Evolutionary conservation across 2,888 invertebrate genomes (phyloP).

Genomic region (Acanthosepion pharaonis): DNA sequence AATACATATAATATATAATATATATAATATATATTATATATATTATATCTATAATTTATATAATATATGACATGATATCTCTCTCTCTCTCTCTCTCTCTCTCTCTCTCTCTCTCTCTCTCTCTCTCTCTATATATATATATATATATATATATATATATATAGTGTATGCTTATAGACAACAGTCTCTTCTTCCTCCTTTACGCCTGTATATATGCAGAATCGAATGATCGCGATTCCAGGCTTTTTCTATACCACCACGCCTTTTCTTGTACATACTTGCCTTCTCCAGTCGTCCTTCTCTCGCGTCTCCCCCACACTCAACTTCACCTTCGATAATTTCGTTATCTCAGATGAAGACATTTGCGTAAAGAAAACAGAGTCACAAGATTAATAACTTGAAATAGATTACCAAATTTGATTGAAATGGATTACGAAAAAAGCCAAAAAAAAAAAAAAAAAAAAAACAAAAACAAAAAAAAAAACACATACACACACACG

Average conservation of each 20-base stretch:
- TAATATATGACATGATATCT: no score
- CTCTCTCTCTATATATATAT: background rate
- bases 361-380: background rate
- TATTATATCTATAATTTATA: no score
- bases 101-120: no score
- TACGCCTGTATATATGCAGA: background rate
- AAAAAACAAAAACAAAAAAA: background rate
- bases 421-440: conserved; percentile 21
- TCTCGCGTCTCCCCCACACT: background rate
- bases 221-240: background rate
- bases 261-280: background rate
- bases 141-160: background rate
- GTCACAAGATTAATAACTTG: conserved; percentile 18
- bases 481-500: no score
- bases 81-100: no score
- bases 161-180: background rate
- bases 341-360: background rate
- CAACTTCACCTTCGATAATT: background rate
- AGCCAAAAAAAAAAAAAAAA: no score
- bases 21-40: no score
- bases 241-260: background rate
- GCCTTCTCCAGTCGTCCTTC: background rate
- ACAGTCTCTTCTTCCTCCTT: background rate
- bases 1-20: no score
- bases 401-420: conserved; percentile 22